Conservation (phyloP, 2,797 vertebrate species). For the Coreius guichenoti region DNA sequence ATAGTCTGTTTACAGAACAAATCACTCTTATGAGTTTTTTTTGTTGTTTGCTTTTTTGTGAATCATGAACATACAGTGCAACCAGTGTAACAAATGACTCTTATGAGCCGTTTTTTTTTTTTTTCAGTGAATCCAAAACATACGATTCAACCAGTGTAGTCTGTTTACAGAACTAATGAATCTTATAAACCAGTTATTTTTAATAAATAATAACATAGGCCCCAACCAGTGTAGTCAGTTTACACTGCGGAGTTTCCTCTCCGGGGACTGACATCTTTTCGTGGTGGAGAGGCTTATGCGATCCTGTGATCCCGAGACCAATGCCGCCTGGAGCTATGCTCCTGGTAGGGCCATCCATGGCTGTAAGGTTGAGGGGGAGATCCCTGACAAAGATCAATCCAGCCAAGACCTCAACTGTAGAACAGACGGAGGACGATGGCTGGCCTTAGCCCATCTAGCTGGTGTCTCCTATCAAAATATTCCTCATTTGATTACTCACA, state of each 20-base stretch:
- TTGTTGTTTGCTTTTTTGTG: not conserved
- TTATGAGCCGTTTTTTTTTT: not conserved
- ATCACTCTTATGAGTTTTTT: not conserved
- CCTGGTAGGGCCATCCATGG: conserved; percentile 47
- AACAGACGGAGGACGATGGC: conserved; percentile 28
- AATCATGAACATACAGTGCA: not conserved
- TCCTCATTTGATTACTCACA: too few relatives aligned
- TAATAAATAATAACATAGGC: not conserved
- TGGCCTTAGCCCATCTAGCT: too few relatives aligned
- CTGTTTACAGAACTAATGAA: not conserved
- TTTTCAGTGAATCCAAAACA: not conserved
- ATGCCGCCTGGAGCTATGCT: conserved; percentile 43
- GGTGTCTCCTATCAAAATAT: too few relatives aligned
- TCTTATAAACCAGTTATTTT: not conserved
- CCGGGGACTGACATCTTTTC: not conserved
- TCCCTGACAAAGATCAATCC: conserved; percentile 24
- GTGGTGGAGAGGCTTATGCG: not conserved
- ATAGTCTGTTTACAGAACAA: not conserved
- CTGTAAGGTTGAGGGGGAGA: conserved; percentile 35
- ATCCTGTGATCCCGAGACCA: not conserved
- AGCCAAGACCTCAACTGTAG: conserved; percentile 36
- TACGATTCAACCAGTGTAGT: not conserved
- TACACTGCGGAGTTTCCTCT: not conserved
- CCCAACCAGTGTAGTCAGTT: not conserved
- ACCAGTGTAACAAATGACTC: not conserved